Percentiles rank a stretch among this genome's conserved stretches.
Conservation (phyloP, 2,113 vertebrate species). For the Thalassoma bifasciatum region DNA sequence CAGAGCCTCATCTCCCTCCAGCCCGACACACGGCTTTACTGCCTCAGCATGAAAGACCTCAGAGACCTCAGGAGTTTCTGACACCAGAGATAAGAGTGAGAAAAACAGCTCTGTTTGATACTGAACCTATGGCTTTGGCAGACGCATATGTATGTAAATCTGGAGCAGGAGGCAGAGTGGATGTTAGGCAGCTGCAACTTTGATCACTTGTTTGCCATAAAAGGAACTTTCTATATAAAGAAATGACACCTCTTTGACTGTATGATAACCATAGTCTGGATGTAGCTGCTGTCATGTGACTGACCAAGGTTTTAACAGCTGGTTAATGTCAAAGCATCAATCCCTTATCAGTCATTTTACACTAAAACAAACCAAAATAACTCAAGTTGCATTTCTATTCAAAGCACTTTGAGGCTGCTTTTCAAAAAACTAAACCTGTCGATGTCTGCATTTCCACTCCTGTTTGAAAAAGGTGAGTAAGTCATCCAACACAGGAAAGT, state of each 20-base stretch:
- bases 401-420: no score
- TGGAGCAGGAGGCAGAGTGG: conserved; percentile 74
- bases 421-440: no score
- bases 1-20: conserved; percentile 47
- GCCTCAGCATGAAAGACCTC: conserved; percentile 54
- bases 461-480: no score
- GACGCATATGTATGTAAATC: neutral
- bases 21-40: conserved; percentile 31
- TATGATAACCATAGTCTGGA: neutral
- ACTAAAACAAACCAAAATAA: no score
- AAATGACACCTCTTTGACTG: conserved; percentile 57
- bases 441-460: no score
- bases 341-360: no score
- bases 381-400: no score
- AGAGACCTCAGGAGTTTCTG: conserved; percentile 41
- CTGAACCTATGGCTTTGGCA: neutral
- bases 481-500: no score
- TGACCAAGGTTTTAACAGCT: no score
- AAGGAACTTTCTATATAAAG: conserved; percentile 82
- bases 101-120: neutral
- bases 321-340: no score
- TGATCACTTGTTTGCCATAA: conserved; percentile 87
- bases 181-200: conserved; percentile 73
- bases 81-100: neutral
- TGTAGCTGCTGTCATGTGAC: neutral